Conservation (phyloP, 2,113 vertebrate species). For the Geococcyx californianus region DNA sequence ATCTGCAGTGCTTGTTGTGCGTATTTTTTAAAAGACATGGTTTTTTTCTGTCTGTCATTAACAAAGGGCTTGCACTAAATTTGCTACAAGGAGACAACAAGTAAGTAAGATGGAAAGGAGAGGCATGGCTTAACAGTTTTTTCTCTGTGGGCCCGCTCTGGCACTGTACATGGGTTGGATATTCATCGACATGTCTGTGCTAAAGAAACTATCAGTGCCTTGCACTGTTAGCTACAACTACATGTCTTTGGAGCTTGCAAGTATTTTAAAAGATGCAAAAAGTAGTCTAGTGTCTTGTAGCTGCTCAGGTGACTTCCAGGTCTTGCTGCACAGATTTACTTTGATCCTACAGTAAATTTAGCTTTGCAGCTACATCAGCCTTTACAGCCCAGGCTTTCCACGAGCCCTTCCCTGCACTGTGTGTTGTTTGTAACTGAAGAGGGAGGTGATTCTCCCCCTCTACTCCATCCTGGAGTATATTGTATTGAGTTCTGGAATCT, state of each 20-base stretch:
- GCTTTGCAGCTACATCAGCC: rapidly evolving
- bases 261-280: too few relatives aligned
- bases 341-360: too few relatives aligned
- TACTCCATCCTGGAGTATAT: too few relatives aligned
- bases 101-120: too few relatives aligned
- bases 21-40: not conserved
- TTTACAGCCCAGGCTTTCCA: too few relatives aligned
- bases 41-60: not conserved
- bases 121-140: not conserved
- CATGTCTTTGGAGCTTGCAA: rapidly evolving
- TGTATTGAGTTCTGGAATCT: too few relatives aligned
- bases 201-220: rapidly evolving
- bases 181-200: rapidly evolving
- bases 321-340: rapidly evolving
- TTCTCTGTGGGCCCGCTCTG: too few relatives aligned
- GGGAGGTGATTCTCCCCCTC: rapidly evolving
- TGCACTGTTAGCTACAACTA: rapidly evolving
- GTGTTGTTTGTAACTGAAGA: rapidly evolving
- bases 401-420: rapidly evolving
- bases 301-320: rapidly evolving
- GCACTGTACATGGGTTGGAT: not conserved
- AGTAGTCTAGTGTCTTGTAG: rapidly evolving
- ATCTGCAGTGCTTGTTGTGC: not conserved
- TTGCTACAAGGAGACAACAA: too few relatives aligned
- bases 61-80: not conserved